phyloP scores from a whole-genome alignment of 37 sponge, comb jelly and placozoan species.

The Halichondria panicea region DNA sequence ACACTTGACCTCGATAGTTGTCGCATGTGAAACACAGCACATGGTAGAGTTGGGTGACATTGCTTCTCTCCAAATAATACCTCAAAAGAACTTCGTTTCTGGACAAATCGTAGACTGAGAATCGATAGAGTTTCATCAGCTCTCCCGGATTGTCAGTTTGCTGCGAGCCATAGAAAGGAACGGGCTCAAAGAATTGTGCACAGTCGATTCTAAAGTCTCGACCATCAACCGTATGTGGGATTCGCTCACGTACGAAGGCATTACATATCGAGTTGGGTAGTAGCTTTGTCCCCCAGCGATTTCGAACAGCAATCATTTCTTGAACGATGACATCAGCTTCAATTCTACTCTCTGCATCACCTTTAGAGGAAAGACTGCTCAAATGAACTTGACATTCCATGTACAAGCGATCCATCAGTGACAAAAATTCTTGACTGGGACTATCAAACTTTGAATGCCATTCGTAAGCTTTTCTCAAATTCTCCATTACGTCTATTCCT shows the following conservation, averaged over 20 bases:
- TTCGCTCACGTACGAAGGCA: constrained; percentile 63
- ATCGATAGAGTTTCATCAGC: constrained; percentile 67
- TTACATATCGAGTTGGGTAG: constrained; percentile 57
- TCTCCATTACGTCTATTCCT: constrained; percentile 21
- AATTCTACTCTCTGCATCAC: constrained; percentile 20
- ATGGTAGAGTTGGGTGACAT: constrained; percentile 55
- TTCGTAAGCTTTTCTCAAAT: constrained; percentile 30
- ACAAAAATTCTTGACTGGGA: constrained; percentile 41
- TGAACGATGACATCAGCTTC: constrained; percentile 56
- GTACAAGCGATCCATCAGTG: constrained; percentile 56
- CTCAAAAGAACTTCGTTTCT: constrained; percentile 53
- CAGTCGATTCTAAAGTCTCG: constrained; percentile 62
- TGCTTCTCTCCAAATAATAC: constrained; percentile 63
- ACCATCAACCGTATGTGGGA: constrained; percentile 13
- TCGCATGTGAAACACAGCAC: constrained; percentile 55
- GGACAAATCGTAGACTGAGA: constrained; percentile 60
- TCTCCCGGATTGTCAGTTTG: constrained; percentile 32
- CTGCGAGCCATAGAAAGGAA: constrained; percentile 51
- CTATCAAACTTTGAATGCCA: constrained; percentile 44
- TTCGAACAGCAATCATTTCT: constrained; percentile 53
- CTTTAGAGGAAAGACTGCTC: constrained; percentile 44
- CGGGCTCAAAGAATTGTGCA: constrained; percentile 77
- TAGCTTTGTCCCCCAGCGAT: constrained; percentile 58
- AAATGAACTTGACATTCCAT: constrained; percentile 67
- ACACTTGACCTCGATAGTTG: constrained; percentile 52